Conservation (phyloP, 2,888 invertebrate species). For the Lottia gigantea region DNA sequence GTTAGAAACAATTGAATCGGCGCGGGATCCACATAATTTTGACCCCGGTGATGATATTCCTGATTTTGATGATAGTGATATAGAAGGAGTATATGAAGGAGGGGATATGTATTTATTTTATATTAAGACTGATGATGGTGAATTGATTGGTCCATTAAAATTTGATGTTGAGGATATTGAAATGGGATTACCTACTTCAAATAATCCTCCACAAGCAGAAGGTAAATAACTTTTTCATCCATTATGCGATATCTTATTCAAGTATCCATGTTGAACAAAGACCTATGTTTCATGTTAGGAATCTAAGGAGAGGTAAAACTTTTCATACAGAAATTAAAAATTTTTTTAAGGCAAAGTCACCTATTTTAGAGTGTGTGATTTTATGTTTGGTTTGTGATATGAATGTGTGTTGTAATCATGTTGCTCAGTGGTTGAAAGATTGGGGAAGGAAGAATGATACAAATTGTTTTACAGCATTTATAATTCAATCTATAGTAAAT, state of each 20-base stretch:
- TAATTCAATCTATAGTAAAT: too few species aligned
- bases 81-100: constrained; percentile 42
- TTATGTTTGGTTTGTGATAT: too few species aligned
- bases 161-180: constrained; percentile 54
- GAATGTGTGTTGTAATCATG: too few species aligned
- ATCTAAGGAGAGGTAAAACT: too few species aligned
- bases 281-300: too few species aligned
- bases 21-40: not conserved
- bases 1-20: not conserved
- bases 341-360: too few species aligned
- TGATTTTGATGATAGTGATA: constrained; percentile 38
- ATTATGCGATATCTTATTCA: not conserved
- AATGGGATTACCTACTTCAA: constrained; percentile 31
- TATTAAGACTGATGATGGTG: constrained; percentile 54
- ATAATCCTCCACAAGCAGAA: not conserved
- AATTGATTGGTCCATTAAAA: constrained; percentile 54
- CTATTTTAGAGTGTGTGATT: too few species aligned
- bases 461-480: too few species aligned
- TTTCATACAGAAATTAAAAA: too few species aligned
- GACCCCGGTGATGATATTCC: constrained; percentile 21
- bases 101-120: constrained; percentile 55
- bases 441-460: too few species aligned
- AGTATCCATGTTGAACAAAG: not conserved
- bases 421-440: too few species aligned
- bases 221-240: not conserved